A percentile compares a stretch with the other conserved stretches of the same genome.
Conservation (phyloP, 2,797 vertebrate genomes). For the Tangara arthus region DNA sequence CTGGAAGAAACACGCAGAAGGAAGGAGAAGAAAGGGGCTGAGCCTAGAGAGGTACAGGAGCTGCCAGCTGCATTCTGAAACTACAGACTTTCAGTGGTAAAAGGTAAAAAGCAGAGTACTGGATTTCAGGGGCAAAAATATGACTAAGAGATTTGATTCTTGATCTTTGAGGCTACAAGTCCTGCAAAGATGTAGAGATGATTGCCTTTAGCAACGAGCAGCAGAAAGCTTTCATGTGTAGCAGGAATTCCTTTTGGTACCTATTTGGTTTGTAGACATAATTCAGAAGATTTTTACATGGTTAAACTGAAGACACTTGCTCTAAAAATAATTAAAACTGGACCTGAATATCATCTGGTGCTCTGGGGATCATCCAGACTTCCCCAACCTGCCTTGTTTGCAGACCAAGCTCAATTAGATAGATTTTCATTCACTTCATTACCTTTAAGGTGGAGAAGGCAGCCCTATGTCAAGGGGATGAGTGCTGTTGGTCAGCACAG, state of each 20-base stretch:
- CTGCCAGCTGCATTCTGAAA: neutral
- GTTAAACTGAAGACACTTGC: neutral
- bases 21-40: neutral
- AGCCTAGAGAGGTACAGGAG: neutral
- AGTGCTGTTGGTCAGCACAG: neutral
- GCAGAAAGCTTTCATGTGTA: neutral
- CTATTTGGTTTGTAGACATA: neutral
- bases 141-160: neutral
- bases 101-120: neutral
- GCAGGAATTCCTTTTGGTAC: slow-evolving; percentile 10
- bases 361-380: neutral
- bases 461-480: fast-evolving
- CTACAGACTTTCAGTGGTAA: neutral
- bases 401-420: neutral
- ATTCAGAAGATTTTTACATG: neutral
- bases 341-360: neutral
- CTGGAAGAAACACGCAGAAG: neutral
- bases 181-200: neutral
- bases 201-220: neutral
- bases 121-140: neutral
- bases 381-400: neutral
- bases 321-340: slow-evolving; percentile 14
- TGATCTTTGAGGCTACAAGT: neutral
- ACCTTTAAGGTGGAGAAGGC: neutral
- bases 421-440: neutral